Evolutionary conservation across 2,888 invertebrate species (phyloP), one percentile per base, ranked within the genome.

Genomic region (Polyommatus iphigenia): DNA sequence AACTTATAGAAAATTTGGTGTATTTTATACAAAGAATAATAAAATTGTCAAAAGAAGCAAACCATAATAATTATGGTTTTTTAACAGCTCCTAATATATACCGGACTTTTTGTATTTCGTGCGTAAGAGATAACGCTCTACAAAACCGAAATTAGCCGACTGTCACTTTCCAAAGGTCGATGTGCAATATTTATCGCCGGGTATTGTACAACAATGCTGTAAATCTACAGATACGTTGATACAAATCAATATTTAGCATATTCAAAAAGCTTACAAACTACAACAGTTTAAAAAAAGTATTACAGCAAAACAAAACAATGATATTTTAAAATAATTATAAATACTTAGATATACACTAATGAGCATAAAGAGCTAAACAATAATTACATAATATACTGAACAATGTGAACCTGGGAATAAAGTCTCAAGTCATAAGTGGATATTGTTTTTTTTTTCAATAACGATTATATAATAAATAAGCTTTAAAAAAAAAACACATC

Each of bases 301-400:
- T 10, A 67, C 29, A 67, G 6, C 29, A 20, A 67, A 67, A 67
- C 2, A 67, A 13, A 5, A 67, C 29, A 29, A 29, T 15, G 13
- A 5, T 15, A 67, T 24, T 62, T 29, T 32, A 46, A 20, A 76
- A 46, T 77, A 76, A 41, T 76, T 59, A 78, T 32, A 78, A 41
- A 41, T 76, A 79, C 50, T 77, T 54, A 77, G 0, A 76, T 36
- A 76, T 62, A 71, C 54, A 72, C 46, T 36, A 29, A 62, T 46
- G 77, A 88, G 89, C 85, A 89, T 90, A 89, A 89, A 89, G 89
- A 90, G 89, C 89, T 90, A 89, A 89, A 85, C 80, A 81, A 82
- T 81, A 83, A 84, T 46, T 82, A 85, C 79, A 85, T 77, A 83
- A 82, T 73, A 78, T 57, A 77, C 15, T 76, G 71, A 80, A 41